Base-by-base conservation (phyloP, 2,797 vertebrate genomes). In the Schizopygopsis pylzovi region DNA sequence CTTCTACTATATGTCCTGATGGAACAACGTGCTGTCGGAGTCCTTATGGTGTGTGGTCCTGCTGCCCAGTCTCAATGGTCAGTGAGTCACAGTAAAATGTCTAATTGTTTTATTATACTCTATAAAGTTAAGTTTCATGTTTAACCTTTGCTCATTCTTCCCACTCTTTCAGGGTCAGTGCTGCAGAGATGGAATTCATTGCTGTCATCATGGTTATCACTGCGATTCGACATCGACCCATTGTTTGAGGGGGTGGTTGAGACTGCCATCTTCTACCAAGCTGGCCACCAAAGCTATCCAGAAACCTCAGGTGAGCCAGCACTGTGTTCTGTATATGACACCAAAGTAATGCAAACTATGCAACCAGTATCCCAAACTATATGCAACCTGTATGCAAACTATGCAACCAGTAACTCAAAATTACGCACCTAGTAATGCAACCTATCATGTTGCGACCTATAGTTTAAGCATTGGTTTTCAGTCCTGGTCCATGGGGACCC, bases 1-100 rank as follows among this genome's bases (percentile, higher is more conserved):
- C 0, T 84, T 25, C 13, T 6, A 1, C 16, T 8, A 0, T 0
- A 0, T 96, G 95, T 77, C 93, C 87, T 1, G 88, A 91, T 85
- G 61, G 88, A 7, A 90, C 86, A 3, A 95, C 92, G 0, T 95
- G 95, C 88, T 95, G 95, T 92, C 93, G 72, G 89, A 87, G 91
- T 33, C 92, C 90, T 4, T 0, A 0, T 43, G 92, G 94, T 0
- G 1, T 0, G 67, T 95, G 94, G 94, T 73, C 0, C 81, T 96
- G 95, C 86, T 95, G 95, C 54, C 16, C 0, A 0, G 88, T 41
- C 75, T 59, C 16, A 25, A 22, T 67, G 7, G 95, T 95, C 81
- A 92, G 94, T 93, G 67, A 25, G 86, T 16, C n/a, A 41, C 6
- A 43, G 11, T 11, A 73, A 61, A 70, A 47, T 8, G 5, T 70